These are phyloP conservation scores for Thamnaconus septentrionalis DNA, from an alignment of 2,113 vertebrate genomes.

Conservation along the genomic window DNA sequence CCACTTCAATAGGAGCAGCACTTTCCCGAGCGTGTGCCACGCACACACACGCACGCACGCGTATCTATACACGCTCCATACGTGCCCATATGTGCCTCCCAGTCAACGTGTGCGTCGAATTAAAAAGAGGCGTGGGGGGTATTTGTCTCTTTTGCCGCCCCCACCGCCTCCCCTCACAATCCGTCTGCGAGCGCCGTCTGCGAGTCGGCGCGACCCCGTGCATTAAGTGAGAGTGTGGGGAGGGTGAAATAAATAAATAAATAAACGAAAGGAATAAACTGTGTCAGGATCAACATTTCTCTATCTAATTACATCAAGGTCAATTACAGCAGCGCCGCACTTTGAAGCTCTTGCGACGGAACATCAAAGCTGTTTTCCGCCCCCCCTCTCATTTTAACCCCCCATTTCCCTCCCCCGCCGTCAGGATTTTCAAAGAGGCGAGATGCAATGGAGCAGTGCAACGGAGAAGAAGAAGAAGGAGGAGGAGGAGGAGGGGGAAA, in stretches of 20 bases:
- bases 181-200: slow-evolving; percentile 16
- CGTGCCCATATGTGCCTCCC: slow-evolving; percentile 26
- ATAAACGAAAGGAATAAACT: slow-evolving; percentile 11
- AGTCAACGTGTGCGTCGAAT: slow-evolving; percentile 30
- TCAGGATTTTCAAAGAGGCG: slow-evolving; percentile 60
- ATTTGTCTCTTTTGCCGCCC: slow-evolving; percentile 5
- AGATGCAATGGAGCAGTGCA: slow-evolving; percentile 16
- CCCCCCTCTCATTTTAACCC: slow-evolving; percentile 4
- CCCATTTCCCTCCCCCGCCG: slow-evolving; percentile 22
- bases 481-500: slow-evolving; percentile 32
- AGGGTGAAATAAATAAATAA: too few species aligned
- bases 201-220: slow-evolving; percentile 8
- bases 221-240: not conserved
- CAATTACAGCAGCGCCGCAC: slow-evolving; percentile 55
- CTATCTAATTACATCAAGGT: slow-evolving; percentile 65
- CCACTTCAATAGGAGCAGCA: slow-evolving; percentile 58
- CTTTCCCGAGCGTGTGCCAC: slow-evolving; percentile 23
- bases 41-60: slow-evolving; percentile 12
- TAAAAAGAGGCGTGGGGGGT: slow-evolving; percentile 35
- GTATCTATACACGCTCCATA: slow-evolving; percentile 17
- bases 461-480: not conserved
- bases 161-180: slow-evolving; percentile 10
- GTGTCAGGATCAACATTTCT: slow-evolving; percentile 56
- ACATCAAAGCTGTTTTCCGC: slow-evolving; percentile 63
- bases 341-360: slow-evolving; percentile 66